These are phyloP conservation scores for Parthenolecanium corni DNA, from an alignment of 2,888 invertebrate species.

Conservation along the genomic window DNA sequence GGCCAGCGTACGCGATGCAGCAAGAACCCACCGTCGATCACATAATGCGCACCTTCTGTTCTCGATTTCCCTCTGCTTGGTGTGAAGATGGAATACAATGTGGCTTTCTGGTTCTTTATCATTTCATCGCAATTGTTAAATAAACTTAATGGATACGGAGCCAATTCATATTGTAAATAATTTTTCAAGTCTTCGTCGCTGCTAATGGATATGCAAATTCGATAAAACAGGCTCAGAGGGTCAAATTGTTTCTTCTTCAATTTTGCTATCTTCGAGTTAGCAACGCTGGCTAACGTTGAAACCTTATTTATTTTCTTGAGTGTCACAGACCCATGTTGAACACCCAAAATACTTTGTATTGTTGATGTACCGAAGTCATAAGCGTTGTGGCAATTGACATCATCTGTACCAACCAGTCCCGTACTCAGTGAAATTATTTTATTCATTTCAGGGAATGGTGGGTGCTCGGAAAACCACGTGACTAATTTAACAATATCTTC, in stretches of 20 bases:
- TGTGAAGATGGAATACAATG: constrained; percentile 7
- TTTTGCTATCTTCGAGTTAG: constrained; percentile 29
- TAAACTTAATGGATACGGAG: constrained; percentile 31
- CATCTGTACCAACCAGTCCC: neutral
- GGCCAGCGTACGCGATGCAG: constrained; percentile 16
- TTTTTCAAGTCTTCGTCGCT: constrained; percentile 31
- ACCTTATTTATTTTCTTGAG: neutral
- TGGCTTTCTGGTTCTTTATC: constrained; percentile 2
- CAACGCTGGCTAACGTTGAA: neutral
- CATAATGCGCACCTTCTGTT: neutral
- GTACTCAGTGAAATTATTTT: neutral
- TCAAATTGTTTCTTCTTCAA: constrained; percentile 32
- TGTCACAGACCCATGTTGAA: neutral
- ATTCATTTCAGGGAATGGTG: constrained; percentile 8
- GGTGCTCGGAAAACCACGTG: neutral
- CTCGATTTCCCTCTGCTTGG: neutral
- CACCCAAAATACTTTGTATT: neutral
- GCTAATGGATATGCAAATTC: constrained; percentile 32
- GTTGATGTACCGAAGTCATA: neutral
- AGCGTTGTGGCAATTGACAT: neutral
- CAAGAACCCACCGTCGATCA: constrained; percentile 35
- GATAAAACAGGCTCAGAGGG: constrained; percentile 33
- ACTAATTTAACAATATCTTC: neutral
- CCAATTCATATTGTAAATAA: constrained; percentile 30
- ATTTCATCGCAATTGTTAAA: constrained; percentile 21